These are phyloP conservation scores for Epirrita christyi DNA, from an alignment of 2,888 invertebrate genomes.

Conservation along the genomic window DNA sequence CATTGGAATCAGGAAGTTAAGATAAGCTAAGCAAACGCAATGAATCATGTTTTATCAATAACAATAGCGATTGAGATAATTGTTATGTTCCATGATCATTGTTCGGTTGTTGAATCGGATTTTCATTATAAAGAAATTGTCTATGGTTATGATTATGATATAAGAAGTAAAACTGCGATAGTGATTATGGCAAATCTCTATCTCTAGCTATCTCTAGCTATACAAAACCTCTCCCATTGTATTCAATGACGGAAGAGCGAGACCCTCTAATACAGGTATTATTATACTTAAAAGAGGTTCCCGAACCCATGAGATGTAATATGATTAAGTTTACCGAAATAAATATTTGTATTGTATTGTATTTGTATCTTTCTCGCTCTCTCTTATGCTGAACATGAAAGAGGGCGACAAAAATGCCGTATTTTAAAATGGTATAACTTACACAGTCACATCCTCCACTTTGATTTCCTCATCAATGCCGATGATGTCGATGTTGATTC, in stretches of 20 bases:
- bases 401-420: no score
- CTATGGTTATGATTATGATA: no score
- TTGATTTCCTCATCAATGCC: constrained; percentile 72
- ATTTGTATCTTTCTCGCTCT: background rate
- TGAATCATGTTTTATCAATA: constrained; percentile 21
- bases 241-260: no score
- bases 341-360: no score
- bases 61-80: constrained; percentile 21
- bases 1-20: constrained; percentile 14
- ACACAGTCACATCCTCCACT: constrained; percentile 61
- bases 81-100: constrained; percentile 16
- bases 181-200: no score
- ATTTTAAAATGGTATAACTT: constrained; percentile 44
- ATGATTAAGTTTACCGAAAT: no score
- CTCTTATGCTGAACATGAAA: background rate
- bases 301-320: background rate
- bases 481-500: constrained; percentile 62
- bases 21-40: constrained; percentile 16
- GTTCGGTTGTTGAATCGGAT: constrained; percentile 4
- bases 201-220: no score
- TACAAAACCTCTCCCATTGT: no score
- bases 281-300: no score
- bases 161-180: no score
- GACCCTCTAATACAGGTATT: no score
- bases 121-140: background rate